These are phyloP conservation scores for Polydrusus pterygomalis DNA, from an alignment of 2,888 invertebrate species.

Conservation along the genomic window DNA sequence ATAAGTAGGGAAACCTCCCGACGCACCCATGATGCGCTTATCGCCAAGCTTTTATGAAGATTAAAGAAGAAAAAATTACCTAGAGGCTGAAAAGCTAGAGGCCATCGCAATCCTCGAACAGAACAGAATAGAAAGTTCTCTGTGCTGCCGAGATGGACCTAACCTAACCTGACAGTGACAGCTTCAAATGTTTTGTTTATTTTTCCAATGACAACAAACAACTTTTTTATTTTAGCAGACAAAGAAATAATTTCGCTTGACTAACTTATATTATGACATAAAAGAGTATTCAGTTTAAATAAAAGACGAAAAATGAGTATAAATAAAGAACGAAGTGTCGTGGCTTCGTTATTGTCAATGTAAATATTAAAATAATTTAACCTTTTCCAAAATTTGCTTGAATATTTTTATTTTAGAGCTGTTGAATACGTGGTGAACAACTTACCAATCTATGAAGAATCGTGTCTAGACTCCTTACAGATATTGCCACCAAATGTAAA, in stretches of 20 bases:
- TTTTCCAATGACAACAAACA: conserved; percentile 19
- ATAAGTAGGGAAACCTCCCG: too few species aligned
- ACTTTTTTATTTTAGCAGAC: neutral
- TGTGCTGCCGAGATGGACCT: too few species aligned
- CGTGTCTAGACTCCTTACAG: conserved; percentile 57
- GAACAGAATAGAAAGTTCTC: too few species aligned
- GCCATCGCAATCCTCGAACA: too few species aligned
- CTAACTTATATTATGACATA: neutral
- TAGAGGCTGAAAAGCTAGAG: too few species aligned
- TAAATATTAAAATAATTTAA: neutral
- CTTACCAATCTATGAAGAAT: conserved; percentile 55
- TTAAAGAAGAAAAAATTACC: too few species aligned
- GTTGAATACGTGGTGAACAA: conserved; percentile 62
- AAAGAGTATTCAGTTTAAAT: neutral
- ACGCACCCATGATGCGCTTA: too few species aligned
- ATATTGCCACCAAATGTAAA: conserved; percentile 64
- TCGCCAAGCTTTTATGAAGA: too few species aligned
- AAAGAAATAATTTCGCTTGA: neutral
- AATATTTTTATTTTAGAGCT: conserved; percentile 50
- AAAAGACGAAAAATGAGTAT: neutral
- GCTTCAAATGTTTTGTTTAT: too few species aligned
- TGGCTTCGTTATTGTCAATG: conserved; percentile 13
- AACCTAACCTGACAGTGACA: too few species aligned
- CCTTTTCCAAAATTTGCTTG: neutral
- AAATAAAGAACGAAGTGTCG: conserved; percentile 2